A percentile compares a stretch with the other conserved stretches of the same genome.
These are phyloP conservation scores for Brotula barbata DNA, from an alignment of 2,797 vertebrate genomes.

Conservation along the genomic window DNA sequence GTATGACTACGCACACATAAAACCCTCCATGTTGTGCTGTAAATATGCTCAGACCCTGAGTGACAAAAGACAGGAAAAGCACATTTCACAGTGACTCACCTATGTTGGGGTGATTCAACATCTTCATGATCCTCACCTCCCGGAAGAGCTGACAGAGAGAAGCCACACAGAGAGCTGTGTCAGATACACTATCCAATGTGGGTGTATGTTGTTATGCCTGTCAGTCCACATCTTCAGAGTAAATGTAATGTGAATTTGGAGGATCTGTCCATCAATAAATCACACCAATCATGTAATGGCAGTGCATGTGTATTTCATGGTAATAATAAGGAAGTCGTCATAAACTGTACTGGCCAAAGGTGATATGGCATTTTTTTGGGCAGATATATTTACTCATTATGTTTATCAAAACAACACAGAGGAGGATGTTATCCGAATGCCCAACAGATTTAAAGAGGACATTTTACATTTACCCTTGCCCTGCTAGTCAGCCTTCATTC, in stretches of 20 bases:
- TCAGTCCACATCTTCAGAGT: neutral
- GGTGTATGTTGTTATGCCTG: neutral
- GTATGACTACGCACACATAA: too few species aligned
- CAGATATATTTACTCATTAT: too few species aligned
- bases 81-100: conserved; percentile 79
- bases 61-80: conserved; percentile 5
- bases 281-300: neutral
- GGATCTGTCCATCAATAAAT: neutral
- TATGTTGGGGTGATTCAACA: conserved; percentile 95
- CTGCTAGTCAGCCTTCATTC: too few species aligned
- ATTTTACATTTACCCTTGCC: too few species aligned
- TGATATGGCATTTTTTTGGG: conserved; percentile 1
- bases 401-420: too few species aligned
- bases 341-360: too few species aligned
- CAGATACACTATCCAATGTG: conserved; percentile 1
- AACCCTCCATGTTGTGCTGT: too few species aligned
- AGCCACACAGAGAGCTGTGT: conserved; percentile 12
- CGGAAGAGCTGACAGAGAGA: conserved; percentile 84
- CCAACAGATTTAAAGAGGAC: too few species aligned
- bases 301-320: neutral
- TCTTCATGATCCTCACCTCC: conserved; percentile 96
- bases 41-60: too few species aligned
- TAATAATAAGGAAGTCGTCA: too few species aligned
- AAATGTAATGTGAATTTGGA: neutral
- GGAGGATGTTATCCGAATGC: too few species aligned